Evolutionary conservation across 2,797 vertebrate species (phyloP), one percentile per base, ranked within the genome.

Genomic region (Psittacula echo): DNA sequence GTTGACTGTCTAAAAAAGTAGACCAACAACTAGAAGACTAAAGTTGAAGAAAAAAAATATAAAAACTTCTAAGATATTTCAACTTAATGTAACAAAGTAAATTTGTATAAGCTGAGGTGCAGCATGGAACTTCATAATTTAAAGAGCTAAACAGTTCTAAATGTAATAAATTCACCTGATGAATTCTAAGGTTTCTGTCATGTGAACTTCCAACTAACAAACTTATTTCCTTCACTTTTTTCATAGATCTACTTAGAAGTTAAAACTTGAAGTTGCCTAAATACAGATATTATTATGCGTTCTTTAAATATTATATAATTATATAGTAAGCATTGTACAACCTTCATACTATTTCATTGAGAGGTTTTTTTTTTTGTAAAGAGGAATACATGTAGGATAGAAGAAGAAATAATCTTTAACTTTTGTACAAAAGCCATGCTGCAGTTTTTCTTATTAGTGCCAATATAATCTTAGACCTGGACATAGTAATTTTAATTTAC

Each of bases 61-160:
- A 21, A 72, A 48, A 60, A 48, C 0, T 41, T 34, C 9, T 50
- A 42, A 67, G 9, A 5, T 45, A 74, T 66, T 85, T 91, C 39
- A 66, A 22, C 4, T 66, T 70, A 51, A 3, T 0, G 0, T n/a
- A 34, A 37, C 2, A 44, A 85, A 81, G 3, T 47, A 60, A 71
- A 87, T 29, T 39, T n/a, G 4, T 51, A 51, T 18, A 87, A 81
- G 3, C 7, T 66, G 6, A 37, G 8, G 1, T 66, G 18, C 15
- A 62, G 8, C 3, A 17, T 13, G 19, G 14, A 37, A 37, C 20
- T 62, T 64, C 26, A 30, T 47, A 68, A 65, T 24, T 65, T 50
- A 93, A 90, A 39, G 26, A 83, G 24, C 5, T 62, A 58, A 72
- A n/a, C 2, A 42, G 13, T 44, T 48, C 3, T 47, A 84, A 65